Evolutionary conservation across 2,113 vertebrate genomes (phyloP), one percentile per base, ranked within the genome.

Genomic region (Furnarius figulus): DNA sequence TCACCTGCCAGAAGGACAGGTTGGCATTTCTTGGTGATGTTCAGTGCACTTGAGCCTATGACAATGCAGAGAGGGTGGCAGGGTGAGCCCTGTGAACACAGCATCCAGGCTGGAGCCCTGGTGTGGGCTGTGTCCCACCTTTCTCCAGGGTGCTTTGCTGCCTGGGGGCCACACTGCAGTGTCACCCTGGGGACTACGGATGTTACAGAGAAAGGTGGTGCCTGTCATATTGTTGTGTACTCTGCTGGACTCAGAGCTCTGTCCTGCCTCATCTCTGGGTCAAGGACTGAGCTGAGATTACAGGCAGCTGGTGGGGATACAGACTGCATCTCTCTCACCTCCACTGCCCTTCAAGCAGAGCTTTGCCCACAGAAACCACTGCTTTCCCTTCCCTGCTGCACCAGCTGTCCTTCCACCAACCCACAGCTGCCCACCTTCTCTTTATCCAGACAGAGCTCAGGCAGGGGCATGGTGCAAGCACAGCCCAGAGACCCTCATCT

Each of bases 131-230:
- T 44, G 56, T 66, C 68, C 63, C 22, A 1, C 47, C 39, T 74
- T 58, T 81, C 56, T 37, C 12, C 5, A 18, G n/a, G 5, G 18
- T 35, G 42, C 23, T 74, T 63, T 71, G 33, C 42, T 90, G 70
- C 62, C 42, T 10, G 6, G 31, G n/a, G 47, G 7, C 24, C 33
- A 11, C 0, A 0, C 44, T 70, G 68, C 62, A 55, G 35, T 49
- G 23, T 4, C n/a, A 63, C 44, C 11, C 28, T 14, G 12, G 18
- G 49, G 35, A 75, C 58, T 56, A 2, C 0, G 0, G 18, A 10
- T 25, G 20, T 35, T 63, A n/a, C 0, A 0, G 35, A 16, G 20
- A 35, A 66, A 52, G 27, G 19, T 19, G 33, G 24, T 10, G 12
- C 44, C 40, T 46, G 8, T 33, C 53, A 24, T 49, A 16, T 40